Conservation (phyloP, 2,113 vertebrate genomes). For the Oryzias curvinotus region DNA sequence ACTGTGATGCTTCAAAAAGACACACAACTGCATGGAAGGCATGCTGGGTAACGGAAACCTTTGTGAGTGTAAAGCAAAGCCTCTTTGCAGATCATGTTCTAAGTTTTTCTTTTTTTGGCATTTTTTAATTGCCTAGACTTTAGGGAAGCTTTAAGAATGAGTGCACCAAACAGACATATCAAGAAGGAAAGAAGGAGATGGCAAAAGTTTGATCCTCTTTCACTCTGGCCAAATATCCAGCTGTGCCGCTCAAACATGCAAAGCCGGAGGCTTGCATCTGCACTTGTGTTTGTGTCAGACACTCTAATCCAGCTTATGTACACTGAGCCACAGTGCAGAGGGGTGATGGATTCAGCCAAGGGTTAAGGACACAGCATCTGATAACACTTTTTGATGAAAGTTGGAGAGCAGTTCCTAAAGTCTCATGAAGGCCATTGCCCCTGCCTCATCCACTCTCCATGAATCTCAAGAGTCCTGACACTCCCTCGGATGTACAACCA, state of each 20-base stretch:
- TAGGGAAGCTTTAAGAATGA: slow-evolving; percentile 37
- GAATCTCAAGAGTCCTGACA: not conserved
- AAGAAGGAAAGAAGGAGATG: slow-evolving; percentile 27
- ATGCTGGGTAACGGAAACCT: slow-evolving; percentile 30
- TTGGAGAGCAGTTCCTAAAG: slow-evolving; percentile 28
- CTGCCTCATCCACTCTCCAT: slow-evolving; percentile 5
- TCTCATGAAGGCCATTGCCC: not conserved
- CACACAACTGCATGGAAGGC: slow-evolving; percentile 46
- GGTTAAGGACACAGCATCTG: slow-evolving; percentile 31
- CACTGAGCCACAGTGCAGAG: slow-evolving; percentile 37
- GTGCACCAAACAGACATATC: slow-evolving; percentile 11
- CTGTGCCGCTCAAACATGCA: slow-evolving; percentile 53
- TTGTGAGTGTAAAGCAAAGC: slow-evolving; percentile 26
- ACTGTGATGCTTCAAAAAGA: slow-evolving; percentile 49
- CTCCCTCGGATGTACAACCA: slow-evolving; percentile 4
- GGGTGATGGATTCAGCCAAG: slow-evolving; percentile 38
- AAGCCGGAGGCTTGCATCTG: slow-evolving; percentile 41
- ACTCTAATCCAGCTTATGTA: slow-evolving; percentile 56
- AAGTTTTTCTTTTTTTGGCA: slow-evolving; percentile 11
- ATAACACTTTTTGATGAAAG: slow-evolving; percentile 44
- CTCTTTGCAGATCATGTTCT: slow-evolving; percentile 22
- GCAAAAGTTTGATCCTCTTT: slow-evolving; percentile 47
- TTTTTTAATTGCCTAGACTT: slow-evolving; percentile 27
- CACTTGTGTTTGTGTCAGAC: slow-evolving; percentile 43
- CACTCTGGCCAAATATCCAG: slow-evolving; percentile 34